A percentile compares a stretch with the other conserved stretches of the same genome.
phyloP scores from a whole-genome alignment of 2,797 vertebrate species.

The Naso thynnoides region DNA sequence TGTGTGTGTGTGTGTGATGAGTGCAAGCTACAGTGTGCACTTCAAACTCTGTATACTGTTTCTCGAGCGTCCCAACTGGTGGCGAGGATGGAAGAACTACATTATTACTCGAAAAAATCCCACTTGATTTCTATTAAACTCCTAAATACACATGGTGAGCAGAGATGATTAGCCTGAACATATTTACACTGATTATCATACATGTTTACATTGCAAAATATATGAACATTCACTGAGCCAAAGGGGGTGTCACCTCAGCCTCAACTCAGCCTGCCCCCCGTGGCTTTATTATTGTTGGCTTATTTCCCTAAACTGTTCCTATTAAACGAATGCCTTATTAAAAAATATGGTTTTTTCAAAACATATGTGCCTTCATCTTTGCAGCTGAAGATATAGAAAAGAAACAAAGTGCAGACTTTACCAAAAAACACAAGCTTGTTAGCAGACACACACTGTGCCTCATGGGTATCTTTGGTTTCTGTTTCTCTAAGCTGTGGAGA shows the following conservation, averaged over 20 bases:
- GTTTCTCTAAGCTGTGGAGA: constrained; percentile 46
- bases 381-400: constrained; percentile 22
- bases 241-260: constrained; percentile 3
- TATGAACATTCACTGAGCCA: neutral
- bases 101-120: neutral
- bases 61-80: constrained; percentile 1
- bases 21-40: constrained; percentile 5
- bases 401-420: neutral
- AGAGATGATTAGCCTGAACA: constrained; percentile 1
- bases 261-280: neutral
- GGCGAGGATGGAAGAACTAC: neutral
- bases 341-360: neutral
- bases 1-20: constrained; percentile 1
- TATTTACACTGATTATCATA: constrained; percentile 6
- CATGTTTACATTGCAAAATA: neutral
- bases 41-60: constrained; percentile 24
- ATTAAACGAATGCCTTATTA: constrained; percentile 8
- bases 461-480: constrained; percentile 13
- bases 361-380: neutral
- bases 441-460: neutral
- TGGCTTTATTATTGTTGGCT: constrained; percentile 15
- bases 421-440: neutral
- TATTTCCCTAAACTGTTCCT: constrained; percentile 11
- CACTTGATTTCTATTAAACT: constrained; percentile 1
- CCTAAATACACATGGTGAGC: neutral